These are phyloP conservation scores for Salvator merianae DNA, from an alignment of 2,113 vertebrate species.

Conservation along the genomic window DNA sequence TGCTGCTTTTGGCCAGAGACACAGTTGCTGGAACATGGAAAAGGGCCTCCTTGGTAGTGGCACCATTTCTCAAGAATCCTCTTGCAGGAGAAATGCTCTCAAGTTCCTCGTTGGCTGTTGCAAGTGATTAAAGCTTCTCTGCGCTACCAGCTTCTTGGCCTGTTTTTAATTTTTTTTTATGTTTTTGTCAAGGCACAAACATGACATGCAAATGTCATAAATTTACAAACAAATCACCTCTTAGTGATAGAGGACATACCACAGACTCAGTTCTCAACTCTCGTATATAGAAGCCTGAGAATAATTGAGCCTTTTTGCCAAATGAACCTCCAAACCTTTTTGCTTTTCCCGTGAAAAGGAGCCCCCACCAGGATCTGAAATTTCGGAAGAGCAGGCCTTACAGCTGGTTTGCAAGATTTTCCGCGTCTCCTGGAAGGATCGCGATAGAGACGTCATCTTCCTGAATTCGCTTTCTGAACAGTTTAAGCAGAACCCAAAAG, in stretches of 20 bases:
- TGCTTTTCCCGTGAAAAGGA: slow-evolving; percentile 73
- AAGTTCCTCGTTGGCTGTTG: background rate
- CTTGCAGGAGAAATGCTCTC: background rate
- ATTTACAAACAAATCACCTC: background rate
- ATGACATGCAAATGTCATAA: background rate
- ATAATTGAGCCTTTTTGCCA: too few species aligned
- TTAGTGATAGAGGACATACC: background rate
- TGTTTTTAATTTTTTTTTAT: background rate
- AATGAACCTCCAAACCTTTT: background rate
- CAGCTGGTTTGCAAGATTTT: slow-evolving; percentile 99
- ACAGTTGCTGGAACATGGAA: background rate
- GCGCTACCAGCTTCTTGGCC: background rate
- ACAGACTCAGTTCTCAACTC: background rate
- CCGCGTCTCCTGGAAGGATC: slow-evolving; percentile 97
- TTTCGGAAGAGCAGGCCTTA: slow-evolving; percentile 95
- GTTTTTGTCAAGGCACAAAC: background rate
- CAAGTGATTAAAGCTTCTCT: background rate
- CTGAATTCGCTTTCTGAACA: slow-evolving; percentile 91
- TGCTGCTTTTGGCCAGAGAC: background rate
- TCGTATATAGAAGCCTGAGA: background rate
- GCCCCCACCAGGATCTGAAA: slow-evolving; percentile 84
- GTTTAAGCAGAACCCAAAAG: slow-evolving; percentile 92
- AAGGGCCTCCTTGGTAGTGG: background rate
- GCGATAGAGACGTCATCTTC: slow-evolving; percentile 95
- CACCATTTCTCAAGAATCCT: background rate